phyloP scores from a whole-genome alignment of 2,888 invertebrate genomes.

The Keiferia lycopersicella region DNA sequence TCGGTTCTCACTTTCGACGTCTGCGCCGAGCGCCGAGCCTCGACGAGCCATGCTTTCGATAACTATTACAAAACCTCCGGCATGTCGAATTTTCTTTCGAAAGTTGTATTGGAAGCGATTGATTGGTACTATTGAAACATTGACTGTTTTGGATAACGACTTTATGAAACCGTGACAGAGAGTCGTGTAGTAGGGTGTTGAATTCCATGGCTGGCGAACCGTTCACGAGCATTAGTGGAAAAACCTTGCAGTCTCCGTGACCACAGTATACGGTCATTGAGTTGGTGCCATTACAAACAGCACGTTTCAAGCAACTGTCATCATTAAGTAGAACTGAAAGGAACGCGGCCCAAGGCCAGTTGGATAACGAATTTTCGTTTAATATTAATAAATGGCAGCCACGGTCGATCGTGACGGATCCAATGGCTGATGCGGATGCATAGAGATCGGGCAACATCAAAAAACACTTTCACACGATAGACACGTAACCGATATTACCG shows the following conservation, averaged over 20 bases:
- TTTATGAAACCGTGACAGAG: constrained; percentile 32
- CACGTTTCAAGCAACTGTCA: constrained; percentile 75
- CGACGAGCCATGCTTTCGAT: constrained; percentile 71
- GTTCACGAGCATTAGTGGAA: constrained; percentile 35
- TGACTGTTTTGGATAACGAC: constrained; percentile 30
- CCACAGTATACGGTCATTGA: constrained; percentile 57
- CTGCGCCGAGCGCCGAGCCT: constrained; percentile 58
- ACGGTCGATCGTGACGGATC: constrained; percentile 71
- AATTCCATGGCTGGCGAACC: constrained; percentile 33
- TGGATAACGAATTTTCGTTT: constrained; percentile 80
- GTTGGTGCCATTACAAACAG: constrained; percentile 63
- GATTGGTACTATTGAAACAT: constrained; percentile 35
- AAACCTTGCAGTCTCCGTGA: constrained; percentile 57
- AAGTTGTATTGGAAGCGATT: constrained; percentile 59
- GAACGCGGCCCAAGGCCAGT: constrained; percentile 74
- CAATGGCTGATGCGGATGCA: constrained; percentile 66
- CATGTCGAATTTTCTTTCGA: constrained; percentile 75
- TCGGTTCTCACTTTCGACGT: constrained; percentile 77
- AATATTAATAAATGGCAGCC: constrained; percentile 76
- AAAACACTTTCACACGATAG: constrained; percentile 64
- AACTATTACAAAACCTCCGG: constrained; percentile 70
- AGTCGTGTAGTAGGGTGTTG: constrained; percentile 31
- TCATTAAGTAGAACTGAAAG: constrained; percentile 79
- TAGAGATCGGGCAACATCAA: constrained; percentile 47
- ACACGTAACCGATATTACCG: constrained; percentile 51